Percentiles rank a stretch among this genome's conserved stretches.
phyloP scores from a whole-genome alignment of 2,113 vertebrate species.

The Rhabdornis inornatus region DNA sequence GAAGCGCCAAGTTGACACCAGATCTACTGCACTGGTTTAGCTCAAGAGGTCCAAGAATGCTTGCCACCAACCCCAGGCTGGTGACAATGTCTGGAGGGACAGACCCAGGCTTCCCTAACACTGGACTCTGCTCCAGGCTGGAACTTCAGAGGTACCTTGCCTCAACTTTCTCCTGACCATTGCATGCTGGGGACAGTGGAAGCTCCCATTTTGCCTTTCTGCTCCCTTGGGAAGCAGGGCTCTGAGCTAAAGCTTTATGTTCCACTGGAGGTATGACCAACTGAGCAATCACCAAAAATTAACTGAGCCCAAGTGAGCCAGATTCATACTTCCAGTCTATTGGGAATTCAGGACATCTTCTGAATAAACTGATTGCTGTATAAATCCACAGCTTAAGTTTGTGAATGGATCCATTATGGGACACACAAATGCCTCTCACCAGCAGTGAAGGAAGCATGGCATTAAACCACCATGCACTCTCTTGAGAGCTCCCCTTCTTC shows the following conservation, averaged over 20 bases:
- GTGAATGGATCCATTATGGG: background rate
- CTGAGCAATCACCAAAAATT: background rate
- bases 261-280: background rate
- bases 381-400: background rate
- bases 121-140: background rate
- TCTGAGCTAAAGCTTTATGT: background rate
- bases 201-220: background rate
- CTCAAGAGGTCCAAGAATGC: background rate
- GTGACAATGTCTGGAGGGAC: background rate
- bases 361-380: background rate
- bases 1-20: background rate
- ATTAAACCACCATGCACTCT: background rate
- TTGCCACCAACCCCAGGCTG: background rate
- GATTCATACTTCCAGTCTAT: background rate
- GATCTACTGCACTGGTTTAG: background rate
- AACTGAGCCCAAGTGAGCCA: background rate
- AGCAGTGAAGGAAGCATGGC: background rate
- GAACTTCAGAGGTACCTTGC: background rate
- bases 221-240: background rate
- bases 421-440: background rate
- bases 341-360: background rate
- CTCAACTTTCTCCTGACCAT: background rate
- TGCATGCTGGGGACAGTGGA: background rate
- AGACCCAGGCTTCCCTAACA: background rate
- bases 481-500: background rate